Base-by-base conservation (phyloP, 2,797 vertebrate species). In the Platyrinchus mystaceus region DNA sequence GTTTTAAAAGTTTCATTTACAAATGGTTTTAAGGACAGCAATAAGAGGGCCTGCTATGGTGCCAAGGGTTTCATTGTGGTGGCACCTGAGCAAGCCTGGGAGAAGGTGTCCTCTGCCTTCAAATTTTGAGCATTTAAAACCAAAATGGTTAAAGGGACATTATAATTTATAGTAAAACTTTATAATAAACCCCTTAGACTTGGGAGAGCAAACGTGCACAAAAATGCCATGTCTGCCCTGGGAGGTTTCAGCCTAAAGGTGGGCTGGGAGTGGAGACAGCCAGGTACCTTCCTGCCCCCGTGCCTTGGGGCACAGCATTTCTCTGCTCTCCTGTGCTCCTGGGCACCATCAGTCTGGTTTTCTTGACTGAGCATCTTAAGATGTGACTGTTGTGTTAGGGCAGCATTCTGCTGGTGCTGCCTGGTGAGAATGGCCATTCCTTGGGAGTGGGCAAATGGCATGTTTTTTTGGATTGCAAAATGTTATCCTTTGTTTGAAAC, bases 251-350 rank as follows among this genome's bases (percentile, higher is more conserved):
- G 6, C 16, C 16, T 66, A 13, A 52, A 76, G 28, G 8, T 37
- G 67, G 68, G 28, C 70, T 87, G 69, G 59, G 34, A 60, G 12
- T 46, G 49, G 39, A n/a, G 18, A 37, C 20, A 55, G 18, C 39
- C 0, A 4, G 41, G 24, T 2, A 2, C 26, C 32, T 63, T 89
- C 4, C 26, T 34, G 34, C 37, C 20, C 18, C 22, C 0, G 2
- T 55, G 55, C n/a, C 34, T 22, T 30, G 39, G 18, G 34, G 16
- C 37, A 18, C 41, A 32, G 63, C 22, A 6, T 22, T 89, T 43
- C 26, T 73, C 62, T 76, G 43, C 37, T 88, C 39, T 47, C 21
- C 11, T 43, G 22, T 58, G 37, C 26, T 52, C 23, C 44, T 64
- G 46, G 39, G 47, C 66, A 34, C 58, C 36, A 21, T 24, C n/a